These are phyloP conservation scores for Pelecanoides urinatrix DNA, from an alignment of 2,113 vertebrate species.

Conservation along the genomic window DNA sequence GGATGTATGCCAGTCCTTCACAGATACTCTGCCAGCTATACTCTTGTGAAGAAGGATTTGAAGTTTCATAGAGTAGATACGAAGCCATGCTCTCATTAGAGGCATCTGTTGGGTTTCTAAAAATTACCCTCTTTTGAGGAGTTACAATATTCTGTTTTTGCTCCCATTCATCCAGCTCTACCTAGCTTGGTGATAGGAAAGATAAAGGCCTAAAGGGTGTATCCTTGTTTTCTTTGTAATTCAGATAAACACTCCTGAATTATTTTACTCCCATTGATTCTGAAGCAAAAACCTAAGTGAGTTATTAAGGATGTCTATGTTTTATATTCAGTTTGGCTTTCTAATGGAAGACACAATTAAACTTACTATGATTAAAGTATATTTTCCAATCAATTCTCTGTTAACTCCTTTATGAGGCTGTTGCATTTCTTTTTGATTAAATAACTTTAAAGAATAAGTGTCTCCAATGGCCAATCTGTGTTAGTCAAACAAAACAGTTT, in stretches of 20 bases:
- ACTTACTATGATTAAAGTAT: background rate
- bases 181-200: background rate
- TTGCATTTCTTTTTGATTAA: background rate
- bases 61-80: background rate
- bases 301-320: background rate
- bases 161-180: background rate
- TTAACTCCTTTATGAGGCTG: background rate
- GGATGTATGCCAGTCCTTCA: background rate
- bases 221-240: background rate
- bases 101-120: background rate
- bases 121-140: background rate
- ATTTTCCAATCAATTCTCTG: background rate
- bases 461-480: background rate
- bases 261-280: background rate
- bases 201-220: background rate
- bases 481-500: background rate
- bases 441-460: background rate
- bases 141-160: background rate
- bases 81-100: background rate
- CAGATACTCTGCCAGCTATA: background rate
- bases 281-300: background rate
- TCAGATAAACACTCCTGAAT: background rate
- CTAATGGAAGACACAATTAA: background rate
- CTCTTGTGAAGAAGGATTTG: background rate
- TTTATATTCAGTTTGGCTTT: background rate